Conservation (phyloP, 2,113 vertebrate genomes). For the Lepus timidus region DNA sequence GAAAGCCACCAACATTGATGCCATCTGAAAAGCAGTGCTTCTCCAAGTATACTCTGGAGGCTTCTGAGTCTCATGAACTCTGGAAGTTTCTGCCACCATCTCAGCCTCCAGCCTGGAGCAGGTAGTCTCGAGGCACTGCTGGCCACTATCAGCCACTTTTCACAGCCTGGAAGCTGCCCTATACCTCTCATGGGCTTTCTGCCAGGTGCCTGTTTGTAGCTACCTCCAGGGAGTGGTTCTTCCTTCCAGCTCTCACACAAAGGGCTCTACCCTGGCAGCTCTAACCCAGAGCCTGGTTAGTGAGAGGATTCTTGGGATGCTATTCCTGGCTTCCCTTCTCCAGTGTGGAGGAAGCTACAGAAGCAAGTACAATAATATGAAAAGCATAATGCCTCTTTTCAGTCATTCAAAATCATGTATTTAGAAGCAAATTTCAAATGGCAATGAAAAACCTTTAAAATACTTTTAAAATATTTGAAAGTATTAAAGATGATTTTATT, state of each 20-base stretch:
- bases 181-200: not conserved
- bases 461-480: not conserved
- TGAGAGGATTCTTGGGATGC: not conserved
- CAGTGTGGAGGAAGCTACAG: not conserved
- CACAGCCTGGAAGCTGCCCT: not conserved
- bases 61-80: not conserved
- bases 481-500: not conserved
- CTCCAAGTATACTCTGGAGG: not conserved
- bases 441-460: not conserved
- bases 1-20: not conserved
- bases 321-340: not conserved
- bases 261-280: not conserved
- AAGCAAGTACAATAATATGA: not conserved
- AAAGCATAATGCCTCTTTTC: not conserved
- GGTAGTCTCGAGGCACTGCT: not conserved
- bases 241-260: not conserved
- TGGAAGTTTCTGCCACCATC: not conserved
- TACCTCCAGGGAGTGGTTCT: not conserved
- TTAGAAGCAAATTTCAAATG: conserved; percentile 28
- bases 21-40: not conserved
- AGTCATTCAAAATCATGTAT: not conserved
- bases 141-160: not conserved
- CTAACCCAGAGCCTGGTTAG: not conserved
- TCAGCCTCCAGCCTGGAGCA: not conserved
- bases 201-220: not conserved